Conservation (phyloP, 1,140 invertebrate species). For the Drosophila nannoptera region DNA sequence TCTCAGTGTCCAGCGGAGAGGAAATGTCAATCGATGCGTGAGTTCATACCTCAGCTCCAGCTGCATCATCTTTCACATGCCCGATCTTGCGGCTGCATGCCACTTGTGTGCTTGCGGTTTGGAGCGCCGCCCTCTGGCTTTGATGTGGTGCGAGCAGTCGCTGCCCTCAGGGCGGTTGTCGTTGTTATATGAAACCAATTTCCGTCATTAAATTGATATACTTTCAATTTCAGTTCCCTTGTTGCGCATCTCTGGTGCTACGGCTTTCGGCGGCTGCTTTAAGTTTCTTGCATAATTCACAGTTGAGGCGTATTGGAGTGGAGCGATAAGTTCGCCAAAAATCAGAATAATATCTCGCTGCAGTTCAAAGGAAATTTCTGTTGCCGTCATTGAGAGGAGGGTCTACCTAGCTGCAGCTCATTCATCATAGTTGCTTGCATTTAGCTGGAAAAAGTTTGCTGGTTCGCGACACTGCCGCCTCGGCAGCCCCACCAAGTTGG, state of each 20-base stretch:
- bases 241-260: slow-evolving; percentile 20
- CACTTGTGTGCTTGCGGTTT: slow-evolving; percentile 7
- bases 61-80: slow-evolving; percentile 26
- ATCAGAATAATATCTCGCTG: slow-evolving; percentile 52
- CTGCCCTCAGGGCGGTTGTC: not conserved
- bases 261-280: slow-evolving; percentile 24
- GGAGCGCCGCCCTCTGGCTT: slow-evolving; percentile 18
- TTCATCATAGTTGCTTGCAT: slow-evolving; percentile 69
- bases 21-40: slow-evolving; percentile 16
- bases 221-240: slow-evolving; percentile 62
- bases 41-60: not conserved
- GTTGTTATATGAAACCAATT: slow-evolving; percentile 49
- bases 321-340: slow-evolving; percentile 17
- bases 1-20: not conserved
- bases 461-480: slow-evolving; percentile 4
- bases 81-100: too few species aligned
- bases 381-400: not conserved
- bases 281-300: slow-evolving; percentile 56
- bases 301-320: not conserved
- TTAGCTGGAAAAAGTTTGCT: slow-evolving; percentile 63
- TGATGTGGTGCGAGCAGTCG: slow-evolving; percentile 31
- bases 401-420: slow-evolving; percentile 43
- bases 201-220: slow-evolving; percentile 41
- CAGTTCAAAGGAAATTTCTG: slow-evolving; percentile 18
- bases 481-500: too few species aligned